These are phyloP conservation scores for Characodon lateralis DNA, from an alignment of 2,797 vertebrate species.

Conservation along the genomic window DNA sequence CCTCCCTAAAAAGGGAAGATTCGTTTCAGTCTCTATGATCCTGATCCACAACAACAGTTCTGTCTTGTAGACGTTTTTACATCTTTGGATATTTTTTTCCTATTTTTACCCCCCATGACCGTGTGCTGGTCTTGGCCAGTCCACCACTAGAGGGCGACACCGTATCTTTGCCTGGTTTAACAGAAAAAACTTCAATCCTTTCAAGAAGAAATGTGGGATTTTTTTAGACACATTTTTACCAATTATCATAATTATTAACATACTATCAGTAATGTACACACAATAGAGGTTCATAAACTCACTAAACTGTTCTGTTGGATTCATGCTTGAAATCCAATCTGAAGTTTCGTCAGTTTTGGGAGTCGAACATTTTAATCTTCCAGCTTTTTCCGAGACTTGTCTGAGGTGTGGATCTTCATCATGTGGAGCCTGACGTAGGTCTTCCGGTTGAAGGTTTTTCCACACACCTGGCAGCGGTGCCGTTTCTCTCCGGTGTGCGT, in stretches of 20 bases:
- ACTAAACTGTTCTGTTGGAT: too few relatives aligned
- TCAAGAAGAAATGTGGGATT: background rate
- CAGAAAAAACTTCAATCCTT: background rate
- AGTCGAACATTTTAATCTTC: background rate
- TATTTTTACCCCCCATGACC: too few relatives aligned
- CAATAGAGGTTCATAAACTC: background rate
- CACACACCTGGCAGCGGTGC: slow-evolving; percentile 56
- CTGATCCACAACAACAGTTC: background rate
- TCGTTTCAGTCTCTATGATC: background rate
- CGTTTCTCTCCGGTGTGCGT: slow-evolving; percentile 55
- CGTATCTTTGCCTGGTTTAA: background rate
- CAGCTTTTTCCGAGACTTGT: slow-evolving; percentile 28
- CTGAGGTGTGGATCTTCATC: slow-evolving; percentile 55
- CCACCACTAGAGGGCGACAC: background rate
- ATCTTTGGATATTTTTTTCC: background rate
- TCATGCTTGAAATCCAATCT: background rate
- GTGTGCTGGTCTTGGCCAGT: too few relatives aligned
- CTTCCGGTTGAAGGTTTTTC: slow-evolving; percentile 57
- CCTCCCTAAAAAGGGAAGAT: background rate
- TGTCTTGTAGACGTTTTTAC: background rate
- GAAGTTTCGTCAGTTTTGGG: slow-evolving; percentile 11
- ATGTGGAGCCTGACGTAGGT: slow-evolving; percentile 55
- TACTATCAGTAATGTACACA: background rate
- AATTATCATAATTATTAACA: background rate
- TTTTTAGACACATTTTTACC: too few relatives aligned